phyloP scores from a whole-genome alignment of 2,797 vertebrate genomes.

The Pyrocephalus nanus region DNA sequence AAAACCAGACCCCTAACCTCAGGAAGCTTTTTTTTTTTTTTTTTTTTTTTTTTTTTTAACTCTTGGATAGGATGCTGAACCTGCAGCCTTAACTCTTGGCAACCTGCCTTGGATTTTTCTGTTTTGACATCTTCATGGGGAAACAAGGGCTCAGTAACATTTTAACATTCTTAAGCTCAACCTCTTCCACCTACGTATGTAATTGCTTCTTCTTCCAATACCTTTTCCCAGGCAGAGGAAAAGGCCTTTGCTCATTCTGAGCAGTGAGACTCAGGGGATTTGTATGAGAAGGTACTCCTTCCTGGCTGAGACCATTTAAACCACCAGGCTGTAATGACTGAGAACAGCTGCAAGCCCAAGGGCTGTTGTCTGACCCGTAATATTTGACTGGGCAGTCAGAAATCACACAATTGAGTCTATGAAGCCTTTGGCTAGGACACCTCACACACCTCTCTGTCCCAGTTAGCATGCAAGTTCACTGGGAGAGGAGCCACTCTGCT shows the following conservation, averaged over 20 bases:
- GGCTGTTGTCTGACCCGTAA: background rate
- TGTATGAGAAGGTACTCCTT: background rate
- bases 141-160: background rate
- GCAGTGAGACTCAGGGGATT: background rate
- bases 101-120: background rate
- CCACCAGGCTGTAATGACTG: background rate
- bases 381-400: background rate
- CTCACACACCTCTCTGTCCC: background rate
- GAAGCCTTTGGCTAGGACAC: background rate
- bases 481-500: accelerated
- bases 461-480: background rate
- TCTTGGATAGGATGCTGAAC: background rate
- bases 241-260: background rate
- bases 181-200: background rate
- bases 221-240: background rate
- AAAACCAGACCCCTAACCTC: background rate
- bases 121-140: background rate
- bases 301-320: background rate
- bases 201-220: background rate
- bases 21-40: background rate
- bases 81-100: background rate
- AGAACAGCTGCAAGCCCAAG: background rate
- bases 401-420: background rate
- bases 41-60: background rate
- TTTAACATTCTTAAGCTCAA: background rate